Base-by-base conservation (phyloP, 2,888 invertebrate species). In the Chrysolina haemoptera region DNA sequence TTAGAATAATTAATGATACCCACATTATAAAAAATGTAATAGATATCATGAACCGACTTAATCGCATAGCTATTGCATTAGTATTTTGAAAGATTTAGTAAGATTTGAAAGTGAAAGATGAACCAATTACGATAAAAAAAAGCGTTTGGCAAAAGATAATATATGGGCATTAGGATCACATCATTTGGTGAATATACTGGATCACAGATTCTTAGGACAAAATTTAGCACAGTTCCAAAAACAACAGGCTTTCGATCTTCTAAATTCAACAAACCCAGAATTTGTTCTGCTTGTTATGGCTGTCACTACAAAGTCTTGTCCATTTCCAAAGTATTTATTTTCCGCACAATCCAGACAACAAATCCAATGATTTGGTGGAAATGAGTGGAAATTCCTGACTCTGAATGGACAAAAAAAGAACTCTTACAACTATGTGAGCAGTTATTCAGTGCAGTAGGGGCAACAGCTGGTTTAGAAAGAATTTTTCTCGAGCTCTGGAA, bases 1-100 rank as follows among this genome's bases (percentile, higher is more conserved):
- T 22, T 35, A 63, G 40, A 68, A 68, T 73, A 27, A 48, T 68
- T 8, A 73, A 68, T 73, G 73, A 73, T 68, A 16, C 59, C 22
- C 59, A 59, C 59, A 59, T 59, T 20, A 59, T 20, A 59, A 59
- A 20, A 20, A 59, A 59, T 59, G 18, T 4, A 20, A 20, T 59
- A 3, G 59, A 59, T 59, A 20, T 59, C 20, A 16, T 59, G n/a
- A n/a, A n/a, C n/a, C n/a, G n/a, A n/a, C n/a, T n/a, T n/a, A n/a
- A n/a, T n/a, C n/a, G n/a, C n/a, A n/a, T n/a, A n/a, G n/a, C n/a
- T n/a, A n/a, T n/a, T n/a, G n/a, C n/a, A n/a, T n/a, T n/a, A n/a
- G n/a, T n/a, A n/a, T n/a, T n/a, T n/a, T n/a, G n/a, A n/a, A n/a
- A n/a, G n/a, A n/a, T n/a, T n/a, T n/a, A n/a, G n/a, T n/a, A 59